phyloP scores from a whole-genome alignment of 2,888 invertebrate genomes.

The Macropis europaea region DNA sequence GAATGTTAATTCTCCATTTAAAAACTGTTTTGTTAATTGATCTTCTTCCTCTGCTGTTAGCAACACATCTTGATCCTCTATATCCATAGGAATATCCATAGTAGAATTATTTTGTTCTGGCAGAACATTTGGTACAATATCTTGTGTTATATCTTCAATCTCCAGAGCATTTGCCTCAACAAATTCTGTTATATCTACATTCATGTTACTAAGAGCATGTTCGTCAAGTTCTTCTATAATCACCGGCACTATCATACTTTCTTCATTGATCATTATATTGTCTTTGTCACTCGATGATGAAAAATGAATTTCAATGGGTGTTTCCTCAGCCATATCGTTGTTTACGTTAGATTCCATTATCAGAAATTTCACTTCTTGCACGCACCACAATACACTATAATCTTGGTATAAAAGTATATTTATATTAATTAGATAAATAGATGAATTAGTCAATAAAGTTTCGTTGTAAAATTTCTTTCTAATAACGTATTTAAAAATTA shows the following conservation, averaged over 20 bases:
- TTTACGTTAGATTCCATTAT: constrained; percentile 8
- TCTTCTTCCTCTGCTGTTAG: constrained; percentile 70
- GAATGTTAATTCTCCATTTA: constrained; percentile 87
- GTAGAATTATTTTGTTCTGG: constrained; percentile 5
- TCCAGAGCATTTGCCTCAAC: constrained; percentile 74
- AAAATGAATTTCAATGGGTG: constrained; percentile 8
- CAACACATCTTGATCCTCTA: constrained; percentile 63
- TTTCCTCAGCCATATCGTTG: not conserved
- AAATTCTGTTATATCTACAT: constrained; percentile 74
- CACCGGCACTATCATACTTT: constrained; percentile 36
- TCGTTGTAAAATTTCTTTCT: too few relatives aligned
- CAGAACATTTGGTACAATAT: constrained; percentile 23
- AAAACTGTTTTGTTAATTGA: constrained; percentile 84
- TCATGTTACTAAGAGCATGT: constrained; percentile 62
- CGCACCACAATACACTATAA: constrained; percentile 4
- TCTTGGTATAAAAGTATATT: not conserved
- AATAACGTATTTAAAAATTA: not conserved
- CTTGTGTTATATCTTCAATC: constrained; percentile 65
- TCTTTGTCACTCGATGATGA: not conserved
- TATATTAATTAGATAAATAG: not conserved
- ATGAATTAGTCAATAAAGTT: too few relatives aligned
- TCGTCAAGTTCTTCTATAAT: constrained; percentile 76
- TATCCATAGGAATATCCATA: constrained; percentile 51
- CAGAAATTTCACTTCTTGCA: constrained; percentile 1
- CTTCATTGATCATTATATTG: constrained; percentile 8